Base-by-base conservation (phyloP, 2,888 invertebrate genomes). In the Drosophila meridiana region DNA sequence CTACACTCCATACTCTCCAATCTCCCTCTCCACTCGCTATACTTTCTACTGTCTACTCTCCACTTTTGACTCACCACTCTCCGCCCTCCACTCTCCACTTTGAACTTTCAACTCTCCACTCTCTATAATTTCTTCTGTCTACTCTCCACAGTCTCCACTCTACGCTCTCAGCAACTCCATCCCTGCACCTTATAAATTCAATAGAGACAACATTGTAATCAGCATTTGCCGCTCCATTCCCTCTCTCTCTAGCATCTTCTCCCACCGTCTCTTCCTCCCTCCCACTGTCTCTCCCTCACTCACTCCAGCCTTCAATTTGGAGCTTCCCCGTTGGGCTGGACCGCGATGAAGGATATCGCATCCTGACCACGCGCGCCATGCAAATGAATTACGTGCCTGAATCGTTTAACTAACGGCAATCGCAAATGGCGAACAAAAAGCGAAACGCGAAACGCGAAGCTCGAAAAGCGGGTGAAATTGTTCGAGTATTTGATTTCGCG, bases 371-470 rank as follows among this genome's bases (percentile, higher is more conserved):
- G 78, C 78, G 77, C 77, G 72, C 76, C 66, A 80, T 79, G 78
- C 81, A 80, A 81, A 81, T 81, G 81, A 81, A 81, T 76, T 81
- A 81, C 81, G 81, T 81, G 81, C 75, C 73, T 67, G 76, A 76
- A 67, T 69, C 68, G 71, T 74, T 81, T 76, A 78, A 81, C 76
- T 72, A 76, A 81, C 78, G 73, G 76, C 82, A 78, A 78, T 80
- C 74, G 71, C 77, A 73, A 67, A 59, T 69, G 75, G 61, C 63
- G 52, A 62, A 11, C 56, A 48, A 56, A 36, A 38, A 45, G 62
- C 53, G 57, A 47, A 36, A 45, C 32, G 9, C 53, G 55, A 38
- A 13, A 14, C 20, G 7, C 53, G 55, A 36, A 11, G 13, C 20
- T 8, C 55, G 50, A 59, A 36, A 58, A 55, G 59, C 58, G 42